Conservation (phyloP, 2,113 vertebrate species). For the Litocranius walleri region DNA sequence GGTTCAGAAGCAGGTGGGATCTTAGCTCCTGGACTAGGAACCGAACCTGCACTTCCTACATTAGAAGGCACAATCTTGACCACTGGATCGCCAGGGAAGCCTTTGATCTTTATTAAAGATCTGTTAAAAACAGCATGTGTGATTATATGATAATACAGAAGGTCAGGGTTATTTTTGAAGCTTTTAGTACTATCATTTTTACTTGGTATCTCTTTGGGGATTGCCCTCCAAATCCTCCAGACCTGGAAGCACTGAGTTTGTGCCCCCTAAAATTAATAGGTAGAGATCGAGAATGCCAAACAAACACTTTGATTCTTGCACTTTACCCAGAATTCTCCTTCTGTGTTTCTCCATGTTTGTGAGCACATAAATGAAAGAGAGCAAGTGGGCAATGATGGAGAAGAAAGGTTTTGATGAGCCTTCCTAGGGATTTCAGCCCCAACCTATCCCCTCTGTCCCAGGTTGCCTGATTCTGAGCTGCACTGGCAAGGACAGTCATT, state of each 20-base stretch:
- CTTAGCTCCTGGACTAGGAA: neutral
- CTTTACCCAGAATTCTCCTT: constrained; percentile 1
- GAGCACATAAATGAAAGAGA: neutral
- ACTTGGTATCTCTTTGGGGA: neutral
- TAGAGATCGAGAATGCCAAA: neutral
- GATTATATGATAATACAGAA: neutral
- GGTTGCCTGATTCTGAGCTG: neutral
- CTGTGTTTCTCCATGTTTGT: neutral
- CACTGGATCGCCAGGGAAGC: neutral
- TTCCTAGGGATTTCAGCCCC: neutral
- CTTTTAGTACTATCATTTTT: neutral
- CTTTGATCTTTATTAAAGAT: neutral
- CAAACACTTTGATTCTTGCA: neutral
- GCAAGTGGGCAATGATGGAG: neutral
- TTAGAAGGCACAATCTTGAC: neutral
- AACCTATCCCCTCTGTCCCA: neutral
- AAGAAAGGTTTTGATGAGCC: neutral
- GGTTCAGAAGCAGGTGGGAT: neutral
- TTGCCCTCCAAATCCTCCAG: neutral
- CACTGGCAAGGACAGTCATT: neutral
- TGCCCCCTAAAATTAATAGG: neutral
- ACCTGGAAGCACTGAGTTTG: neutral
- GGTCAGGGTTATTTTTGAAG: neutral
- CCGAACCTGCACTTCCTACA: neutral
- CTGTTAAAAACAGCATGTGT: neutral